Evolutionary conservation across 2,888 invertebrate species (phyloP).

Genomic region (Lissocephala sabroskyi): DNA sequence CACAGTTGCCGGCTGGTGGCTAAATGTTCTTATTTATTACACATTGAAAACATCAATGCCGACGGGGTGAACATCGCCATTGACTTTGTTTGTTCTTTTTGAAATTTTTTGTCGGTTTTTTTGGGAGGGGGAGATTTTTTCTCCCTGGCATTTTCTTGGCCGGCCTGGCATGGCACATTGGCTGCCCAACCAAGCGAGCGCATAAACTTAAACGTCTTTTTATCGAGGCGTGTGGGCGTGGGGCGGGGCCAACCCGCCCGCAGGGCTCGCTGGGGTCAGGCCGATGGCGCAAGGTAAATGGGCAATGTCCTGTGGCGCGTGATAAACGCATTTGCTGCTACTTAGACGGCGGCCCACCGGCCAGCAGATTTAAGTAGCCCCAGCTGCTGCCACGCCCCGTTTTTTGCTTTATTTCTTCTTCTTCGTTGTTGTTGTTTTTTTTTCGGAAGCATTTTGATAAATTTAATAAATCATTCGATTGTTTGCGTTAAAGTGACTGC

Average conservation of each 20-base stretch:
- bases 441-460: constrained; percentile 27
- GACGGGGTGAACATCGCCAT: no score
- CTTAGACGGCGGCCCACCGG: neutral
- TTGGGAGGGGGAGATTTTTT: no score
- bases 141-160: no score
- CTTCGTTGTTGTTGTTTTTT: constrained; percentile 6
- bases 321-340: constrained; percentile 39
- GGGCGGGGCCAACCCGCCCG: neutral
- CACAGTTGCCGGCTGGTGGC: neutral
- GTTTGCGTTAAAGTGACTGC: constrained; percentile 2
- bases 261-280: neutral
- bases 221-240: neutral
- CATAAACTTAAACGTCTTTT: constrained; percentile 17
- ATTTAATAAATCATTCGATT: constrained; percentile 51
- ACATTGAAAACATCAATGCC: no score
- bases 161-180: constrained; percentile 46
- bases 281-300: constrained; percentile 40
- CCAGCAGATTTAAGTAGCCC: constrained; percentile 13
- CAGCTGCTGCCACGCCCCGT: neutral
- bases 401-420: constrained; percentile 1
- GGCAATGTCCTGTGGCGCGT: constrained; percentile 54
- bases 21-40: neutral
- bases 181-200: constrained; percentile 44
- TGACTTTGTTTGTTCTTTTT: neutral
- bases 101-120: neutral